These are phyloP conservation scores for Drosophila subquinaria DNA, from an alignment of 2,888 invertebrate genomes.

Conservation along the genomic window DNA sequence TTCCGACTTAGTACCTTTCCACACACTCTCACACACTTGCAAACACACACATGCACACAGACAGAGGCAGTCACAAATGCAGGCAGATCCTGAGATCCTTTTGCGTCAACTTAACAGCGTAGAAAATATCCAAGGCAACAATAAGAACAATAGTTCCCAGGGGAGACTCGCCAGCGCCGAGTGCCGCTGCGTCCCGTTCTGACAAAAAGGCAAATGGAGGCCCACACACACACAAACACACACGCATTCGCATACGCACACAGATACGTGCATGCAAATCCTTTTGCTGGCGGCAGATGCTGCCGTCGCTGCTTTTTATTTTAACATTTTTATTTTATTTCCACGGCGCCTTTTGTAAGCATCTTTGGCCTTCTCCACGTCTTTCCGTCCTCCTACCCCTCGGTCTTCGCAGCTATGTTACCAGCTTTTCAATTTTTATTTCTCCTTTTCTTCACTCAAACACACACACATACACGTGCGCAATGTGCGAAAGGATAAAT, in stretches of 20 bases:
- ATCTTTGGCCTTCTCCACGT: conserved; percentile 67
- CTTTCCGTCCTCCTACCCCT: conserved; percentile 15
- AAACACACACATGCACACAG: conserved; percentile 17
- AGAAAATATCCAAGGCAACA: conserved; percentile 80
- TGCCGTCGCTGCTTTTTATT: conserved; percentile 62
- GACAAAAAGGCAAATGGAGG: conserved; percentile 75
- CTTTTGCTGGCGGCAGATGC: conserved; percentile 77
- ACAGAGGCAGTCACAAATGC: conserved; percentile 47
- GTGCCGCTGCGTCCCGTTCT: conserved; percentile 43
- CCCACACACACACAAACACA: conserved; percentile 43
- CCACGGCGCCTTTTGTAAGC: conserved; percentile 75
- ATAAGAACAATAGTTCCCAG: conserved; percentile 83
- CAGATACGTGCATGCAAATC: conserved; percentile 71
- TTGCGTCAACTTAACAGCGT: conserved; percentile 82
- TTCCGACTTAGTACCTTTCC: conserved; percentile 82
- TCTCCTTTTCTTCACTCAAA: conserved; percentile 41
- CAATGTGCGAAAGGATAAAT: conserved; percentile 68
- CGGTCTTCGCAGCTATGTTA: conserved; percentile 46
- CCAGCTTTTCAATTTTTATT: conserved; percentile 72
- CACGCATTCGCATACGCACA: conserved; percentile 26
- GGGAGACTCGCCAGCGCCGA: conserved; percentile 67
- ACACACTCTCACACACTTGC: conserved; percentile 43
- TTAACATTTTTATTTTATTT: conserved; percentile 78
- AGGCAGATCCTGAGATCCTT: conserved; percentile 76
- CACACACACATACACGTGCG: conserved; percentile 14